phyloP scores from a whole-genome alignment of 2,797 vertebrate genomes.

The Arctocebus calabarensis region DNA sequence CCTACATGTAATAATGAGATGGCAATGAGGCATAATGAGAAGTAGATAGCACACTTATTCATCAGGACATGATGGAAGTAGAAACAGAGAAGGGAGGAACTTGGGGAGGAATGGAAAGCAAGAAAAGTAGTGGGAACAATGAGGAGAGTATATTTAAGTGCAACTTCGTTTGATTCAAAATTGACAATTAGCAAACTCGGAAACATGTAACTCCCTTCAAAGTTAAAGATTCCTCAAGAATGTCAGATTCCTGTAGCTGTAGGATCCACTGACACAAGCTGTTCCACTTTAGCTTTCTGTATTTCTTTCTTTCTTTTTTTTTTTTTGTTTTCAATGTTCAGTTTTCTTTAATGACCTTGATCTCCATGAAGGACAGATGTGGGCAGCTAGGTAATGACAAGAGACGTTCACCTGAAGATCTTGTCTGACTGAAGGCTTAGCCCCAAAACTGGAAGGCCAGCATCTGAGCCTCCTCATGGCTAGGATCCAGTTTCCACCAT shows the following conservation, averaged over 20 bases:
- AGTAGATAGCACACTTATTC: not conserved
- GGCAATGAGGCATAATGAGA: not conserved
- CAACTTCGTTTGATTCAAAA: not conserved
- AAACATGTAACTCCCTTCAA: not conserved
- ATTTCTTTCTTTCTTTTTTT: too few relatives aligned
- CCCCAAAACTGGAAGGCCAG: slow-evolving; percentile 95
- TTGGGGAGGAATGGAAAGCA: not conserved
- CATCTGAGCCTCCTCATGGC: slow-evolving; percentile 93
- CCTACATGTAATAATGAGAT: not conserved
- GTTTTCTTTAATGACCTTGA: slow-evolving; percentile 81
- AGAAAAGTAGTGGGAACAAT: not conserved
- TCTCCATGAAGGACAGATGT: slow-evolving; percentile 63
- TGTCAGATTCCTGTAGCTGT: not conserved
- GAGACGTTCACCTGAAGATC: slow-evolving; percentile 92
- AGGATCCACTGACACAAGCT: not conserved
- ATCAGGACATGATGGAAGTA: not conserved
- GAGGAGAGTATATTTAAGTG: not conserved
- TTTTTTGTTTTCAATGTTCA: slow-evolving; percentile 50
- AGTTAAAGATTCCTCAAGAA: not conserved
- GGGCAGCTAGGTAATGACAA: slow-evolving; percentile 42
- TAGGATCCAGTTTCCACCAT: slow-evolving; percentile 94
- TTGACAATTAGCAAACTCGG: not conserved
- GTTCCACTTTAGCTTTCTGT: not conserved
- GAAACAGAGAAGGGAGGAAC: not conserved
- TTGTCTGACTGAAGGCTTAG: slow-evolving; percentile 95